These are phyloP conservation scores for Eilema griseolum DNA, from an alignment of 2,888 invertebrate species.

Conservation along the genomic window DNA sequence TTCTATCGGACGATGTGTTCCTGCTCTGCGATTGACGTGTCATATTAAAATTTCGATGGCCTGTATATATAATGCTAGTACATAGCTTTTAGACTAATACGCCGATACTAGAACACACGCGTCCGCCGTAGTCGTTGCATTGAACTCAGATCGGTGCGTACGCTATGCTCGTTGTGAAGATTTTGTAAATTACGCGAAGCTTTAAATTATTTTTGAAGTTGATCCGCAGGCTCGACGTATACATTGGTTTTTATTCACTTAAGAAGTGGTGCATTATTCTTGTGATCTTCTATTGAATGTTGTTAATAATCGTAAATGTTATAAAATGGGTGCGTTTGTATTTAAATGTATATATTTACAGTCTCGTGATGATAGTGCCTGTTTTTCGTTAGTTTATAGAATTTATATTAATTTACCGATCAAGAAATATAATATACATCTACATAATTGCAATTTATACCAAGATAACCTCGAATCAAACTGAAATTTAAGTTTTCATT, in stretches of 20 bases:
- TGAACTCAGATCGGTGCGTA: slow-evolving; percentile 56
- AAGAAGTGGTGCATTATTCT: slow-evolving; percentile 78
- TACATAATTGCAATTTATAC: neutral
- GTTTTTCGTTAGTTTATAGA: slow-evolving; percentile 22
- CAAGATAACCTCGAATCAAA: slow-evolving; percentile 2
- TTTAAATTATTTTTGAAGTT: slow-evolving; percentile 81
- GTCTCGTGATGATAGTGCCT: slow-evolving; percentile 29
- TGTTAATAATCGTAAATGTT: slow-evolving; percentile 53
- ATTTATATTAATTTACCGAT: slow-evolving; percentile 16
- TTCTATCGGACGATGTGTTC: slow-evolving; percentile 42
- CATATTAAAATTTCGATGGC: slow-evolving; percentile 66
- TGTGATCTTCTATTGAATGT: slow-evolving; percentile 77
- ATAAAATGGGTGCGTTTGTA: slow-evolving; percentile 43
- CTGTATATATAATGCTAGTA: slow-evolving; percentile 61
- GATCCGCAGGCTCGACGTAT: slow-evolving; percentile 63
- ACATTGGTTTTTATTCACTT: slow-evolving; percentile 64
- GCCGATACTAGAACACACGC: slow-evolving; percentile 35
- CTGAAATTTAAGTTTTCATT: neutral
- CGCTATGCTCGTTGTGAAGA: slow-evolving; percentile 32
- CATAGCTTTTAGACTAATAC: slow-evolving; percentile 46
- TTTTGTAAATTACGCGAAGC: slow-evolving; percentile 77
- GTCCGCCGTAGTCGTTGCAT: slow-evolving; percentile 34
- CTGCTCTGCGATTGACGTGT: slow-evolving; percentile 63
- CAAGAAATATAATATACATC: slow-evolving; percentile 12
- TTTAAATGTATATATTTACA: slow-evolving; percentile 34